phyloP scores from a whole-genome alignment of 2,888 invertebrate genomes.

The Tetranychus piercei region DNA sequence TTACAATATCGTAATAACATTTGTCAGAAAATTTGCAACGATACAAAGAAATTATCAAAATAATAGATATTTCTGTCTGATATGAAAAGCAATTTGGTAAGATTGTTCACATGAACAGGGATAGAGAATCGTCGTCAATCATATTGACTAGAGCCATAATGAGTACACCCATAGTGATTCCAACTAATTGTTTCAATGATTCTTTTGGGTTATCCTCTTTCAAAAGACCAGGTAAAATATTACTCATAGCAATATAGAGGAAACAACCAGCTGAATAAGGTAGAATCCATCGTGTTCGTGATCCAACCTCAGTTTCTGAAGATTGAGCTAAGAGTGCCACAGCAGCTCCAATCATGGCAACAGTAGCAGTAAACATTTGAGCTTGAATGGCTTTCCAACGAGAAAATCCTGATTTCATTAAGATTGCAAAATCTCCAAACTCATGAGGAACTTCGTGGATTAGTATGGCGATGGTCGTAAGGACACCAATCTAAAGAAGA shows the following conservation, averaged over 20 bases:
- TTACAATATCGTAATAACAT: too few relatives aligned
- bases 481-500: slow-evolving; percentile 53
- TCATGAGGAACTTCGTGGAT: slow-evolving; percentile 97
- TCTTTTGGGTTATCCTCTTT: slow-evolving; percentile 42
- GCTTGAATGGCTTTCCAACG: slow-evolving; percentile 86
- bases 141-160: slow-evolving; percentile 23
- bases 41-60: too few relatives aligned
- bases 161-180: slow-evolving; percentile 23
- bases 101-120: too few relatives aligned
- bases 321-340: slow-evolving; percentile 55
- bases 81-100: too few relatives aligned
- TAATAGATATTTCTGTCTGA: too few relatives aligned
- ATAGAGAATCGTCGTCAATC: background rate
- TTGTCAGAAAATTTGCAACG: too few relatives aligned
- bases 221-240: slow-evolving; percentile 76
- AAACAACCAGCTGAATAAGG: slow-evolving; percentile 97
- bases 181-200: slow-evolving; percentile 25
- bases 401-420: slow-evolving; percentile 66
- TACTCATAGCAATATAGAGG: slow-evolving; percentile 84
- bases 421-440: slow-evolving; percentile 93
- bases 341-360: slow-evolving; percentile 70
- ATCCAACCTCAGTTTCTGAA: slow-evolving; percentile 46
- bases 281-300: slow-evolving; percentile 61
- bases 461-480: slow-evolving; percentile 82
- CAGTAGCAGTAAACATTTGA: slow-evolving; percentile 71